Conservation (phyloP, 2,797 vertebrate genomes). For the Manis pentadactyla region DNA sequence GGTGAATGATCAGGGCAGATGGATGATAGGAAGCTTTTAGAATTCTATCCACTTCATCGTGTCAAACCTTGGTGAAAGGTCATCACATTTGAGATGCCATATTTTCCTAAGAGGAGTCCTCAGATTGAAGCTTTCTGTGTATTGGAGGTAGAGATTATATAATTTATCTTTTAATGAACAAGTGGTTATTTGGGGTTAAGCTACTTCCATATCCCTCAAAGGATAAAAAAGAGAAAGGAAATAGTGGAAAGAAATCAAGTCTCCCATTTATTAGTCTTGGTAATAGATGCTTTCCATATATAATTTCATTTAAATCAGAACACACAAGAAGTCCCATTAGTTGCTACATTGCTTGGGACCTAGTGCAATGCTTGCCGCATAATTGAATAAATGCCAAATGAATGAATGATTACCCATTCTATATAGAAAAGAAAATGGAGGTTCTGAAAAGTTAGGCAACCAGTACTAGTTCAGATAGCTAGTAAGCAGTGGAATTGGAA, state of each 20-base stretch:
- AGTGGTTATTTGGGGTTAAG: neutral
- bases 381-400: neutral
- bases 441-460: neutral
- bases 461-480: neutral
- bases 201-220: neutral
- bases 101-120: neutral
- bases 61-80: neutral
- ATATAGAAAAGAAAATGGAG: neutral
- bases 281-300: neutral
- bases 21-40: neutral
- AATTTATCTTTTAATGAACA: slow-evolving; percentile 18
- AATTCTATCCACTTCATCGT: neutral
- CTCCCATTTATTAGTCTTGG: neutral
- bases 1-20: neutral
- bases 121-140: neutral
- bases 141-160: neutral
- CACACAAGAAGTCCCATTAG: neutral
- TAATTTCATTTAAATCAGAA: neutral
- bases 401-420: neutral
- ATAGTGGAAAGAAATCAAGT: neutral
- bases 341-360: neutral
- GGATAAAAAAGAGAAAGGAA: neutral
- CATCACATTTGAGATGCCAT: neutral
- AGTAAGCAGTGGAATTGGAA: neutral
- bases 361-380: neutral